Evolutionary conservation across 2,113 vertebrate species (phyloP).

Genomic region (Cepphus grylle): DNA sequence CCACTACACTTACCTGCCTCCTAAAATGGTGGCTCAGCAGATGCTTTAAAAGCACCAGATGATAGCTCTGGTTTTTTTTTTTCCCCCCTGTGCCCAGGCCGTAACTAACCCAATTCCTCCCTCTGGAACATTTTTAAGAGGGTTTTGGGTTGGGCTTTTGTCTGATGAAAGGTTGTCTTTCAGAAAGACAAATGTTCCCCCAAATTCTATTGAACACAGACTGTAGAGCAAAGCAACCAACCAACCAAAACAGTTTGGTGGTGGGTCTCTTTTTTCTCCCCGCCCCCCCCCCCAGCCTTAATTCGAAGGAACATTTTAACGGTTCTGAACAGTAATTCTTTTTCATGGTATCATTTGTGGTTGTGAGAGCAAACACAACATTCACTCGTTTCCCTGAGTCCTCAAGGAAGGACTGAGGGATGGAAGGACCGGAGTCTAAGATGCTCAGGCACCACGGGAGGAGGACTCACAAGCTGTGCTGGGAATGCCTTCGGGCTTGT

Average conservation of each 20-base stretch:
- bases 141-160: neutral
- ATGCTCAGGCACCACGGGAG: neutral
- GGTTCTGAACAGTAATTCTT: neutral
- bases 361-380: neutral
- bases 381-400: neutral
- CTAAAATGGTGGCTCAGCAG: neutral
- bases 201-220: neutral
- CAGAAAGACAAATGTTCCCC: neutral
- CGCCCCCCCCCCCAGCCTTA: neutral
- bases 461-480: neutral
- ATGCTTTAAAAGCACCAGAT: neutral
- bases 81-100: accelerated
- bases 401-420: no score
- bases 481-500: neutral
- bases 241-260: neutral
- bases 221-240: neutral
- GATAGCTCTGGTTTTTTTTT: neutral
- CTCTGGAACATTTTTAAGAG: neutral
- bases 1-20: neutral
- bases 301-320: neutral
- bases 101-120: neutral
- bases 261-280: no score
- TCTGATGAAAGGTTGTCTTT: neutral
- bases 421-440: neutral
- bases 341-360: neutral